These are phyloP conservation scores for Loriculus beryllinus DNA, from an alignment of 2,797 vertebrate genomes.

Conservation along the genomic window DNA sequence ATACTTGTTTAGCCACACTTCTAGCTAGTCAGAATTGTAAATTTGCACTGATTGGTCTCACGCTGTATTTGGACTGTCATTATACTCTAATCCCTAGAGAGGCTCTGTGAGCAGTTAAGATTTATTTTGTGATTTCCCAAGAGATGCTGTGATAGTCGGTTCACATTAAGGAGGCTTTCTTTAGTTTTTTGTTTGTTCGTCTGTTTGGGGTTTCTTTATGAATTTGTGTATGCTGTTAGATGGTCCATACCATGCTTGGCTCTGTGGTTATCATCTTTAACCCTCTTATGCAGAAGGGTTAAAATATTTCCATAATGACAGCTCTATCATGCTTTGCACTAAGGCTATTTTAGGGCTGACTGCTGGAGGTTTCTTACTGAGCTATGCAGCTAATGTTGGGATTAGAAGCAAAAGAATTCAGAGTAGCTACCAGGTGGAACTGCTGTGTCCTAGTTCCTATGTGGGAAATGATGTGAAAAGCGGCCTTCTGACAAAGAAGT, in stretches of 20 bases:
- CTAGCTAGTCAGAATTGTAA: background rate
- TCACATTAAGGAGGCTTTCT: background rate
- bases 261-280: background rate
- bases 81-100: background rate
- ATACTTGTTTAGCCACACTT: background rate
- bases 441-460: background rate
- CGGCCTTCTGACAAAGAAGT: background rate
- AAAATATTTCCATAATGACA: background rate
- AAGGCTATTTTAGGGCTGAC: background rate
- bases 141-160: background rate
- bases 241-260: background rate
- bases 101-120: background rate
- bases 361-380: background rate
- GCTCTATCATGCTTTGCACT: background rate
- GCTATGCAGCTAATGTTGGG: background rate
- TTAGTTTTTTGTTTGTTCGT: background rate
- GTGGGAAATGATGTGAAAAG: background rate
- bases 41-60: background rate
- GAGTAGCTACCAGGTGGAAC: background rate
- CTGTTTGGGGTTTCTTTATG: background rate
- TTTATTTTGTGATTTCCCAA: background rate
- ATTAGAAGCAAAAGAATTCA: background rate
- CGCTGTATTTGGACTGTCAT: background rate
- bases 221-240: background rate
- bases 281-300: background rate